Evolutionary conservation across 2,113 vertebrate species (phyloP), one percentile per base, ranked within the genome.

Genomic region (Neodon shergylaensis): DNA sequence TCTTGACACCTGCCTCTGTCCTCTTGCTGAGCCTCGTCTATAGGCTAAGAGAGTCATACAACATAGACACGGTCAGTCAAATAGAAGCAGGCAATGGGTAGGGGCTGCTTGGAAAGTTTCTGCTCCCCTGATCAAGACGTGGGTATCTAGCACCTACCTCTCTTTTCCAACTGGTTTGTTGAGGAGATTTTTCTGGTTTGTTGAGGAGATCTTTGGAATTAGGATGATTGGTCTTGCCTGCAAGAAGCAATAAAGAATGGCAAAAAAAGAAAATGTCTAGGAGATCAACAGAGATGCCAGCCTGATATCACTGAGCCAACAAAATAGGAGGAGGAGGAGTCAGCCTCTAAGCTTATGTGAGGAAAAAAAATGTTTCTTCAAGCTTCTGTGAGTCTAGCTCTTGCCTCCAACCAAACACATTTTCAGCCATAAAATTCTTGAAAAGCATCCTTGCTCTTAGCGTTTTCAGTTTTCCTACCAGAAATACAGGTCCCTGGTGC

Each of bases 331-430:
- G 24, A 81, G 22, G 61, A 72, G 33, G 5, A 44, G 42, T 39
- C 52, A 77, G 72, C 79, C 26, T 73, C 90, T 47, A 52, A 94
- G 77, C 76, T 81, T 63, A 28, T 1, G 2, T 79, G 81, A 95
- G 66, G 81, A 70, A 94, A 90, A 87, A n/a, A 16, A 89, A 44
- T 22, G 33, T 70, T 77, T 96, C 86, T 94, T 88, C 31, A 83
- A 83, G 65, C 31, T 52, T 33, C 10, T 77, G 3, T 92, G 87
- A 76, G 49, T 24, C 28, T 44, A 36, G 10, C 81, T 79, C 61
- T 81, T 94, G 65, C 44, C 58, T 88, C 92, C 17, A 58, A 36
- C 83, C 33, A 88, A 95, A 78, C 5, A 66, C 42, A 39, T 39
- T 14, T 44, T 44, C 63, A 65, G 33, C 44, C 54, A 82, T 79